These are phyloP conservation scores for Ceratina australensis DNA, from an alignment of 1,140 invertebrate genomes.

Conservation along the genomic window DNA sequence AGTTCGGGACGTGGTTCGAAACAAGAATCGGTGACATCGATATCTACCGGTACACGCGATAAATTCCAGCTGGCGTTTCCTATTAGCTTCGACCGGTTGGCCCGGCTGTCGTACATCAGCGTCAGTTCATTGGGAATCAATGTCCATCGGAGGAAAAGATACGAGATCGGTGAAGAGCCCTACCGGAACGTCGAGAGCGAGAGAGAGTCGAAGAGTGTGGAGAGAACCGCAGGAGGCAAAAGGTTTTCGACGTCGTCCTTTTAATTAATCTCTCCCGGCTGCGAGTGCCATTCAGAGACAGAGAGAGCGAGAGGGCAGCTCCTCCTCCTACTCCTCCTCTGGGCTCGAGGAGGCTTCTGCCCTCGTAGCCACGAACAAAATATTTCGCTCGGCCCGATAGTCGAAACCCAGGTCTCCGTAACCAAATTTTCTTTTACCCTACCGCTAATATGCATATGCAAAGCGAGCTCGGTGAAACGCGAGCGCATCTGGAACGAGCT, in stretches of 20 bases:
- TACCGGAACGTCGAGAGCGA: neutral
- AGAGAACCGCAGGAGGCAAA: conserved; percentile 48
- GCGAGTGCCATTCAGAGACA: conserved; percentile 55
- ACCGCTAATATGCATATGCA: no score
- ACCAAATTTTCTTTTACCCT: neutral
- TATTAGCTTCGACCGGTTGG: conserved; percentile 47
- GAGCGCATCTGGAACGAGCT: no score
- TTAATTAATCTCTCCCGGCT: conserved; percentile 64
- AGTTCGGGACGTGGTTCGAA: neutral
- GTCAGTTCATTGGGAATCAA: conserved; percentile 59
- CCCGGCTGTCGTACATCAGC: conserved; percentile 51
- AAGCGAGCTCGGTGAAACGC: no score
- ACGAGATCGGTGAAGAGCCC: neutral
- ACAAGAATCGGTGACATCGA: conserved; percentile 29
- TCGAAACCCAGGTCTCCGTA: neutral
- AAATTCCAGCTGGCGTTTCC: conserved; percentile 51
- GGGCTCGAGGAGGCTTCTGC: conserved; percentile 35
- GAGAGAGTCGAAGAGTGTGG: neutral
- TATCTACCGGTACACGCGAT: conserved; percentile 40
- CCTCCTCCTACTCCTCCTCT: no score
- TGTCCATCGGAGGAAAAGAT: conserved; percentile 35
- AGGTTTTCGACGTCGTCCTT: conserved; percentile 61
- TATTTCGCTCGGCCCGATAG: neutral
- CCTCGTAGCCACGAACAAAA: conserved; percentile 19
- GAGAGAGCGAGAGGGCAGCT: no score